phyloP scores from a whole-genome alignment of 2,113 vertebrate species.

The Megaptera novaeangliae region DNA sequence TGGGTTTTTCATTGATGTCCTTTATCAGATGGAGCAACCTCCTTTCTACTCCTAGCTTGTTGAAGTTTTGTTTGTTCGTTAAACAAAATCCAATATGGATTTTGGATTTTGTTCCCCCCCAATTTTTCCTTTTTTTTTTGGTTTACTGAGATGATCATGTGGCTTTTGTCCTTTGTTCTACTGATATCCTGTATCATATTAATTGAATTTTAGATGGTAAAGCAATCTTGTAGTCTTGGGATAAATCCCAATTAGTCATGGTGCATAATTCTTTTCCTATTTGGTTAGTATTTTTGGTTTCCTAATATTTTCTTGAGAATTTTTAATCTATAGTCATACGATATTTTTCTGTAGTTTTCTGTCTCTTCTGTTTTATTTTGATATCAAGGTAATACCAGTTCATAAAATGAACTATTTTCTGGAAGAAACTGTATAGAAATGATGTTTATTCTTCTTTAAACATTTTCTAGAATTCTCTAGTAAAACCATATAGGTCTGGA shows the following conservation, averaged over 20 bases:
- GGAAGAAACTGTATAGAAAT: background rate
- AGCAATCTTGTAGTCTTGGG: background rate
- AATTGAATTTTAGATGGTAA: background rate
- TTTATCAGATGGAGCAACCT: background rate
- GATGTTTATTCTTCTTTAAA: background rate
- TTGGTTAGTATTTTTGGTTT: background rate
- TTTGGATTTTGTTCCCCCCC: background rate
- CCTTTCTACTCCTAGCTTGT: background rate
- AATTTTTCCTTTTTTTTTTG: too few species aligned
- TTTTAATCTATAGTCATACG: background rate
- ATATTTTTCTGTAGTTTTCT: background rate
- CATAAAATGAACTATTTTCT: constrained; percentile 4
- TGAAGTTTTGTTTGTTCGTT: background rate
- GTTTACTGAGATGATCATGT: background rate
- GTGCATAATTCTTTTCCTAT: background rate
- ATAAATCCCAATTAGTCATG: background rate
- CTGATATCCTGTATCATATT: background rate
- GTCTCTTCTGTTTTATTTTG: background rate
- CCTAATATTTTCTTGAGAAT: background rate
- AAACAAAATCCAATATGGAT: too few species aligned
- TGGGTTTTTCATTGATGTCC: background rate
- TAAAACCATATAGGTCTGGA: background rate
- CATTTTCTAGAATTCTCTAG: background rate
- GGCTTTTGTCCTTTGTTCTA: background rate
- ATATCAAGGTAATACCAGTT: background rate